Evolutionary conservation across 2,797 vertebrate genomes (phyloP), one percentile per base, ranked within the genome.

Genomic region (Oceanodroma leucorhoa): DNA sequence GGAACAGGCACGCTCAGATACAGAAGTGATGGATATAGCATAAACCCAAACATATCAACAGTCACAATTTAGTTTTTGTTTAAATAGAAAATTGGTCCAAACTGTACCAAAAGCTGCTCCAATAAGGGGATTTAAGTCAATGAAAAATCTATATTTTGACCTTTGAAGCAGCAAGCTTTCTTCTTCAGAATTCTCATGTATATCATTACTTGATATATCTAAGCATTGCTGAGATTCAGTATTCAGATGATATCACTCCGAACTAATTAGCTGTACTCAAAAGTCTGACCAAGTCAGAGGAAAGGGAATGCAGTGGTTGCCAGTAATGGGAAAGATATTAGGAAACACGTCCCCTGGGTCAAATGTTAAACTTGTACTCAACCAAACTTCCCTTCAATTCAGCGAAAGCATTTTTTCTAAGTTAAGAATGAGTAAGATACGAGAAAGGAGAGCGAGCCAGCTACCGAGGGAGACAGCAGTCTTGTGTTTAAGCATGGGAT

Each of bases 231-330:
- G 86, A 36, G 75, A 21, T 19, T 29, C 26, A 5, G 57, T 19
- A 11, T n/a, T 66, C 11, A 6, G 86, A 54, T 92, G 86, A 67
- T 41, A 48, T 67, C 91, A 75, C 66, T 24, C 53, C 2, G 1
- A 53, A 62, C 48, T 62, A 45, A 84, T 70, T 40, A 82, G 75
- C 9, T 82, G 80, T 62, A 78, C 79, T 78, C 86, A 18, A n/a
- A 45, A 64, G 87, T 19, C 91, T 92, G 91, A 54, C 76, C 86
- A 64, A 77, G 78, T 81, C 85, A 73, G 82, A 91, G 89, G 82
- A 87, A 89, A 91, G 66, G 85, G 93, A 94, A 87, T n/a, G 78
- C 43, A n/a, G 70, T 34, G 61, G 85, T 86, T 94, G 88, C 78
- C 91, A 87, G 78, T 55, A 94, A 86, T 93, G 77, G 86, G 83